A percentile compares a stretch with the other conserved stretches of the same genome.
These are phyloP conservation scores for roundworm (Caenorhabditis elegans) DNA, from an alignment of 1,140 invertebrate genomes.

Conservation along the genomic window DNA sequence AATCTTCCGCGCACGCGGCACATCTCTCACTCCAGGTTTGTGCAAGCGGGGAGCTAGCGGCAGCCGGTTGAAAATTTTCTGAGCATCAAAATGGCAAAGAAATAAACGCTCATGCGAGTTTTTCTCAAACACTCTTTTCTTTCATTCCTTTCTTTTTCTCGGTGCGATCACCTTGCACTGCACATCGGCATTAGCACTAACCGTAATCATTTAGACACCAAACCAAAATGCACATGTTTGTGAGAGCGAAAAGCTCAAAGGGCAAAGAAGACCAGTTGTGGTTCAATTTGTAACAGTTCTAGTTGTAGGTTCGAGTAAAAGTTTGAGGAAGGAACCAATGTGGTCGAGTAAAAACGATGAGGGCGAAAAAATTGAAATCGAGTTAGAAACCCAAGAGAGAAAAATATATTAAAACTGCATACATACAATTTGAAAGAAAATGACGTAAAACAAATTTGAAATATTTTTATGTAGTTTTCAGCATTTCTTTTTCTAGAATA, in stretches of 20 bases:
- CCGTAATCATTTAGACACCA: neutral
- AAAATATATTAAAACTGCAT: no score
- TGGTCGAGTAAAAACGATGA: neutral
- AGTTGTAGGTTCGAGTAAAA: neutral
- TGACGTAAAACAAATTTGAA: no score
- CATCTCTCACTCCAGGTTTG: neutral
- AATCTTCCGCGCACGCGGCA: constrained; percentile 24
- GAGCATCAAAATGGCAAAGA: neutral
- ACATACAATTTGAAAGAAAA: no score
- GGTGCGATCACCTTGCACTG: constrained; percentile 13
- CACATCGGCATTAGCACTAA: neutral
- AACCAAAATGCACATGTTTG: neutral
- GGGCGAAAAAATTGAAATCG: no score
- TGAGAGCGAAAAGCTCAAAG: neutral
- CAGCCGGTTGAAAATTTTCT: constrained; percentile 23
- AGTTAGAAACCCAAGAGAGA: no score
- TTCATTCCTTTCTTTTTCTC: neutral
- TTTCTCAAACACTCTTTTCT: neutral
- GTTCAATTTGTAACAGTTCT: neutral
- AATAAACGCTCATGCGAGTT: neutral
- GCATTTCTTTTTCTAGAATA: no score
- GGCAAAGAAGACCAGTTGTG: neutral
- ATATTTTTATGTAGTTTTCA: no score
- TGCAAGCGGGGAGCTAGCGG: neutral
- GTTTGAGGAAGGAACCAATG: neutral